These are phyloP conservation scores for Manis crassicaudata DNA, from an alignment of 2,797 vertebrate genomes.

Conservation along the genomic window DNA sequence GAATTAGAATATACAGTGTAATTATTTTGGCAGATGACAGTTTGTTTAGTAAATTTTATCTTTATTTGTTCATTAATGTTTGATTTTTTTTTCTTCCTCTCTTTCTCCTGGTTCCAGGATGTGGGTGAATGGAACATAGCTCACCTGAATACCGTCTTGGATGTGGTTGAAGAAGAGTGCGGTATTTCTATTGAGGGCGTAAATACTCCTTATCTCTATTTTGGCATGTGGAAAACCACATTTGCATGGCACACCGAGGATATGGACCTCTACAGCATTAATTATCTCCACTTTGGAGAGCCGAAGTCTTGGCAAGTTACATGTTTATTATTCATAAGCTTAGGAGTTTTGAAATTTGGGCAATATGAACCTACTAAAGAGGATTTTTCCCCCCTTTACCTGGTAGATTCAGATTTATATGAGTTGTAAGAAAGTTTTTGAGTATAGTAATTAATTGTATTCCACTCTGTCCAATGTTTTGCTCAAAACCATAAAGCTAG, in stretches of 20 bases:
- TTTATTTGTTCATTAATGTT: slow-evolving; percentile 51
- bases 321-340: slow-evolving; percentile 63
- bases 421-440: slow-evolving; percentile 19
- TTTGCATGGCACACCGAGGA: slow-evolving; percentile 99
- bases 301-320: slow-evolving; percentile 96
- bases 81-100: slow-evolving; percentile 32
- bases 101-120: slow-evolving; percentile 85
- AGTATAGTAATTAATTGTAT: background rate
- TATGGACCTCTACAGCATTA: slow-evolving; percentile 99
- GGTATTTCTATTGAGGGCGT: slow-evolving; percentile 98
- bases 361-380: slow-evolving; percentile 18
- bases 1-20: slow-evolving; percentile 14
- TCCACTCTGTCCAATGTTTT: background rate
- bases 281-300: slow-evolving; percentile 98
- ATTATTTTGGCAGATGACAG: slow-evolving; percentile 45
- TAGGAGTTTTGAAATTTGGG: slow-evolving; percentile 47
- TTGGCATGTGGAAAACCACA: slow-evolving; percentile 99
- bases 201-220: slow-evolving; percentile 98
- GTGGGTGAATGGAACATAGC: slow-evolving; percentile 97
- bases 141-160: slow-evolving; percentile 95
- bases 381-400: background rate
- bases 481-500: background rate
- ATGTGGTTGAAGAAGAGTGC: slow-evolving; percentile 96
- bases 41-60: slow-evolving; percentile 51
- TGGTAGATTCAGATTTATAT: slow-evolving; percentile 54